Conservation (phyloP, 1,140 invertebrate species). For the Mactra quadrangularis region DNA sequence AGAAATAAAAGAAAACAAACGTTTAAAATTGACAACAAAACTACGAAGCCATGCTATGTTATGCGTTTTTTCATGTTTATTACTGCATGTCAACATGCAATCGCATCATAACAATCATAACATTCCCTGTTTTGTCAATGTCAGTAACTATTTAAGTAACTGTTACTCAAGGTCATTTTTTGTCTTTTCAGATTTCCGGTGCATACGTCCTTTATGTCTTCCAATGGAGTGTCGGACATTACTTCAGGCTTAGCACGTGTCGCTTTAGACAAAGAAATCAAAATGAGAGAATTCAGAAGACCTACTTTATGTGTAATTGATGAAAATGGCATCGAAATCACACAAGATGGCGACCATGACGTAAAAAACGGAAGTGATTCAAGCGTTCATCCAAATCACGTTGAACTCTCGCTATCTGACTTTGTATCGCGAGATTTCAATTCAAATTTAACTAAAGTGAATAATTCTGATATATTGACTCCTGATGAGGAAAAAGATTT, state of each 20-base stretch:
- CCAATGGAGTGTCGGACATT: slow-evolving; percentile 12
- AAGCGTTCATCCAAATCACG: slow-evolving; percentile 35
- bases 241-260: neutral
- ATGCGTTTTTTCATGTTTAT: no score
- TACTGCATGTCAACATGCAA: no score
- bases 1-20: no score
- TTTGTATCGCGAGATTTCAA: slow-evolving; percentile 23
- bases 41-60: no score
- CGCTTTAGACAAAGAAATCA: slow-evolving; percentile 10
- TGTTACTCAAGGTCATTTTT: no score
- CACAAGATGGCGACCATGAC: slow-evolving; percentile 2
- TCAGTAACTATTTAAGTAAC: no score
- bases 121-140: no score
- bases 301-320: slow-evolving; percentile 65
- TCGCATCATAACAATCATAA: no score
- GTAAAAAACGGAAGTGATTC: slow-evolving; percentile 7
- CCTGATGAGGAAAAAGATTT: slow-evolving; percentile 50
- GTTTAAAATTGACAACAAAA: no score
- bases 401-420: slow-evolving; percentile 6
- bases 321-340: slow-evolving; percentile 59
- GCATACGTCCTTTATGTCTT: slow-evolving; percentile 36
- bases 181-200: no score
- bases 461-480: neutral
- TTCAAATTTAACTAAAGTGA: slow-evolving; percentile 29
- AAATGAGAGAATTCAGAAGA: slow-evolving; percentile 66